Evolutionary conservation across 2,888 invertebrate genomes (phyloP), one percentile per base, ranked within the genome.

Genomic region (Pocota personata): DNA sequence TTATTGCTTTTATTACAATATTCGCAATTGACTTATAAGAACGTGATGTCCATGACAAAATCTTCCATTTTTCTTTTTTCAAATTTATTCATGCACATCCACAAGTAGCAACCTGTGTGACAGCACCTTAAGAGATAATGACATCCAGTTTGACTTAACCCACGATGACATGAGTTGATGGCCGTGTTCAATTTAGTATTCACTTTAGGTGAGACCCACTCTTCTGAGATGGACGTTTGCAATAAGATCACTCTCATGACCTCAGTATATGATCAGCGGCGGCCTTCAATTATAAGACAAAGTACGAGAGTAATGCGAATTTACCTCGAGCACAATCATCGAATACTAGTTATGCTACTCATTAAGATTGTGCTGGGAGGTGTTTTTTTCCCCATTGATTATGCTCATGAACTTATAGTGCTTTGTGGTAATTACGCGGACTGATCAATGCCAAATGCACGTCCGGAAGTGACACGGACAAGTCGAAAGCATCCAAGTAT

Each of bases 171-270:
- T 69, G 75, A 71, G 57, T 75, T 69, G 71, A 75, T 76, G 84
- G 75, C 40, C 75, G 57, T 60, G 32, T 40, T 82, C 55, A 57
- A 16, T 27, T 62, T 46, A 16, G 35, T 43, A 43, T 27, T 27
- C 27, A 35, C 21, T 40, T 43, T 30, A 21, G 19, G 57, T 71
- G 46, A 58, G 55, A 57, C 55, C 43, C 66, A 66, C 58, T 80
- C 57, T 64, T 76, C 27, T 55, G 7, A 57, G 64, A 60, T 83
- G 67, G 72, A 83, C 67, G 52, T 62, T 37, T 72, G 27, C 57
- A 14, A 14, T 40, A 79, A 84, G 84, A 84, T 80, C 84, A 84
- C 71, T 84, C 80, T 71, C 82, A 71, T 75, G 84, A 84, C 84
- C 84, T 84, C 71, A 80, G 35, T 52, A 35, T 37, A 60, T 48